A percentile compares a stretch with the other conserved stretches of the same genome.
phyloP scores from a whole-genome alignment of 2,888 invertebrate species.

The Epinotia bilunana region DNA sequence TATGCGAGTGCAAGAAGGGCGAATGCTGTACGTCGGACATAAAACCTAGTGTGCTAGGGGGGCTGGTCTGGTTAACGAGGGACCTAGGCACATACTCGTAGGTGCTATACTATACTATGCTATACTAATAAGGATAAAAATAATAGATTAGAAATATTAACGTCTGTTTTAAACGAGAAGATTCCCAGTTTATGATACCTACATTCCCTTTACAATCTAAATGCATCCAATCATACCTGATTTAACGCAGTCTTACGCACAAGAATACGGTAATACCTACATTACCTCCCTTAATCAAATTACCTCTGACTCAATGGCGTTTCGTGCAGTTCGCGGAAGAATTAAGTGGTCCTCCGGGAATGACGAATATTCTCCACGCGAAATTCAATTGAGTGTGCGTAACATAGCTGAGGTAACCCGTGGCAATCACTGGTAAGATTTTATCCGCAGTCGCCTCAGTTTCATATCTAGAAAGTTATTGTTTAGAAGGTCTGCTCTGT shows the following conservation, averaged over 20 bases:
- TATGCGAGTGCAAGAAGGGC: too few species aligned
- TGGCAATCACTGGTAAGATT: constrained; percentile 49
- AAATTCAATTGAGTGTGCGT: constrained; percentile 50
- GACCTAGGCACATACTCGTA: too few species aligned
- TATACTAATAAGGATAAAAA: too few species aligned
- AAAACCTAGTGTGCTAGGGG: too few species aligned
- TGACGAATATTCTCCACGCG: constrained; percentile 52
- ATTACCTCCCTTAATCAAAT: constrained; percentile 32
- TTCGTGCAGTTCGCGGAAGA: constrained; percentile 74
- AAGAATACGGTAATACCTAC: constrained; percentile 18
- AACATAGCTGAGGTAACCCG: constrained; percentile 43
- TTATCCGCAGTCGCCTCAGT: background rate
- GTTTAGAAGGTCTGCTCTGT: background rate
- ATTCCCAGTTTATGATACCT: background rate
- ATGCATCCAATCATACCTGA: background rate
- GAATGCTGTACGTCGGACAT: too few species aligned
- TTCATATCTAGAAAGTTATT: constrained; percentile 4
- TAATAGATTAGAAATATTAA: background rate
- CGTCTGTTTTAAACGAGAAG: background rate
- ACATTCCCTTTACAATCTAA: background rate
- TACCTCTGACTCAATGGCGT: constrained; percentile 65
- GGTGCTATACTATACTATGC: too few species aligned
- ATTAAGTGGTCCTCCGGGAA: constrained; percentile 49
- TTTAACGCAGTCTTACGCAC: constrained; percentile 35
- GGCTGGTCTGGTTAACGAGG: too few species aligned